These are phyloP conservation scores for Pegea sp. DNA, from an alignment of 23 tunicate species.

Conservation along the genomic window DNA sequence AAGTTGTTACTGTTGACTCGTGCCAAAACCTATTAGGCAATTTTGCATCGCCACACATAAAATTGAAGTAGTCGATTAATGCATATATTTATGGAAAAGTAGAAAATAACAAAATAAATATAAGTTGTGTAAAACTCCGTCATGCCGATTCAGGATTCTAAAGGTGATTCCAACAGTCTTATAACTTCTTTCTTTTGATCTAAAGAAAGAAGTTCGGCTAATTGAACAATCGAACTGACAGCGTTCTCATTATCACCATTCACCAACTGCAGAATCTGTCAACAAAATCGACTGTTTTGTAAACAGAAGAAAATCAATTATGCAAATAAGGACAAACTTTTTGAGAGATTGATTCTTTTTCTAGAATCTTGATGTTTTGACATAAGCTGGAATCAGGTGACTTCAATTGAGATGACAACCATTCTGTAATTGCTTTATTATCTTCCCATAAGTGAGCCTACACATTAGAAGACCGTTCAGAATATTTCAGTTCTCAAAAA, in stretches of 20 bases:
- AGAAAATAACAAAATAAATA: too few relatives aligned
- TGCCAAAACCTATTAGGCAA: too few relatives aligned
- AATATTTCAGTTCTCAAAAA: too few relatives aligned
- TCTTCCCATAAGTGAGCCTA: conserved; percentile 93
- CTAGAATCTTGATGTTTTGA: conserved; percentile 61
- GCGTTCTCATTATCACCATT: too few relatives aligned
- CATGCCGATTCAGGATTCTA: too few relatives aligned
- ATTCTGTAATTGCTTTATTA: conserved; percentile 42
- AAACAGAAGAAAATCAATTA: conserved; percentile 7
- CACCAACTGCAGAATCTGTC: too few relatives aligned
- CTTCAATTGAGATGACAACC: conserved; percentile 30
- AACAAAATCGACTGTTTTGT: conserved; percentile 6
- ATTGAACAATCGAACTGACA: conserved; percentile 63
- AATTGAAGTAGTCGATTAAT: too few relatives aligned
- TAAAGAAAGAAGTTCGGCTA: conserved; percentile 25
- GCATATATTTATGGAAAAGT: too few relatives aligned
- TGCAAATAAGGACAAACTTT: conserved; percentile 56
- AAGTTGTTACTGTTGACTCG: too few relatives aligned
- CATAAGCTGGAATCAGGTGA: conserved; percentile 10
- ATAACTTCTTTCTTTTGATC: conserved; percentile 30
- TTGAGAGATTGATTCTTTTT: conserved; percentile 47
- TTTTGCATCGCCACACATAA: too few relatives aligned
- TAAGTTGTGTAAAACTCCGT: too few relatives aligned
- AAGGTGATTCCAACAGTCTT: conserved; percentile 13
- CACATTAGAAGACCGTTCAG: too few relatives aligned